phyloP scores from a whole-genome alignment of 1,140 invertebrate genomes.

The Drosophila arawakana region DNA sequence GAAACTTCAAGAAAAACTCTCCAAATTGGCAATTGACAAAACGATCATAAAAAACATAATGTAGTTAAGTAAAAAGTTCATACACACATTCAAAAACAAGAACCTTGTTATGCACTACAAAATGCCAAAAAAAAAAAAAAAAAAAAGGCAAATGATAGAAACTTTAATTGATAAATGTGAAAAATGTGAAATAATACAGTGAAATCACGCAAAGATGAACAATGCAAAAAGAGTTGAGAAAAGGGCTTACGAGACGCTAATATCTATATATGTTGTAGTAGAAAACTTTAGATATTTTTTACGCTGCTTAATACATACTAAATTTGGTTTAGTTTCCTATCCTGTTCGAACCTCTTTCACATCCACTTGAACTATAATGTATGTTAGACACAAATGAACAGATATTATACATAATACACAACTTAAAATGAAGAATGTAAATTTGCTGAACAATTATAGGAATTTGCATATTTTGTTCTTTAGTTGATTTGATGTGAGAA shows the following conservation, averaged over 20 bases:
- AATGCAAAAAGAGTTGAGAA: constrained; percentile 21
- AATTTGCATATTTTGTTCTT: constrained; percentile 51
- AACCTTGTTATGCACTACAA: constrained; percentile 60
- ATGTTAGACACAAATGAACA: constrained; percentile 65
- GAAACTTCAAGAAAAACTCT: constrained; percentile 22
- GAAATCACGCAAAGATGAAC: neutral
- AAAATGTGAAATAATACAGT: constrained; percentile 16
- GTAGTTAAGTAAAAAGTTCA: constrained; percentile 52
- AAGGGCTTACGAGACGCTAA: constrained; percentile 76
- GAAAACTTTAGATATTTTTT: constrained; percentile 66
- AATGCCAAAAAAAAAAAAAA: constrained; percentile 57
- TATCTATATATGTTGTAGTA: constrained; percentile 77
- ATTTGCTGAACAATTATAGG: constrained; percentile 58
- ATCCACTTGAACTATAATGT: constrained; percentile 49
- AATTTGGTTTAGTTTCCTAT: constrained; percentile 44
- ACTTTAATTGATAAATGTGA: constrained; percentile 7
- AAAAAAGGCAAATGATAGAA: neutral
- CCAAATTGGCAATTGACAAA: constrained; percentile 39
- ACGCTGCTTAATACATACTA: constrained; percentile 47
- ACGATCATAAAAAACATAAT: neutral
- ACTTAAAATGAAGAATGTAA: constrained; percentile 67
- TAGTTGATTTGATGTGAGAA: constrained; percentile 61
- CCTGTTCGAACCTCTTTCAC: constrained; percentile 8
- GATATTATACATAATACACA: constrained; percentile 75
- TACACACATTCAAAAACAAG: constrained; percentile 32